Base-by-base conservation (phyloP, 2,113 vertebrate species). In the Cochlearius cochlearius region DNA sequence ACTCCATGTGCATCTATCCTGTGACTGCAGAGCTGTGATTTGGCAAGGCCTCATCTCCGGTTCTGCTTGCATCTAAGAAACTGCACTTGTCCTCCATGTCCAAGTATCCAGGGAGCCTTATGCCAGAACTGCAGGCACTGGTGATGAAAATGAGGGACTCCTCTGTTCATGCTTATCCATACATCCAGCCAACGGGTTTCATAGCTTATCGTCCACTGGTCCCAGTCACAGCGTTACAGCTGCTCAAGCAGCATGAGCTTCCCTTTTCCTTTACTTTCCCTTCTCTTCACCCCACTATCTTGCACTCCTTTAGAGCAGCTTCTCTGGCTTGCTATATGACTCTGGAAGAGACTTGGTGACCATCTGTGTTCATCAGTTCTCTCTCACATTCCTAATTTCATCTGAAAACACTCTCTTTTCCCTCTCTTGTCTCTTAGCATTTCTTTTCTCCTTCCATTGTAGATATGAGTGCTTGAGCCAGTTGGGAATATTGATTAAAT, bases 401-500 rank as follows among this genome's bases (percentile, higher is more conserved):
- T 78, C 29, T 87, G 92, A 85, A 90, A 91, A 76, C 26, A 15
- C 58, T 68, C 16, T 27, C 10, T 81, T 79, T 68, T n/a, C 58
- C 26, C 30, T 86, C 63, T 92, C 55, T 66, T 75, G 53, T 75
- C 47, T 84, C 60, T 84, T 86, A 45, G 49, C 2, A 0, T 91
- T 93, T 95, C 52, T 89, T 34, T 71, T 83, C 25, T 84, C 45
- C 72, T 89, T 84, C 60, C 2, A 0, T 81, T 92, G 74, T 78
- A 95, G 60, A 78, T 86, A 59, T 4, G 62, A 91, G n/a, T 21
- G 11, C 38, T 79, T 76, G 71, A 82, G 67, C 38, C 78, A 63
- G 66, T 87, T 87, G 43, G 69, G 60, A 92, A 85, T 96, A 92
- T 47, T 73, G 84, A 90, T 85, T 79, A 89, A 75, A 73, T 39